Evolutionary conservation across 92 coral and sea anemone genomes (phyloP), one percentile per base, ranked within the genome.

Genomic region (Metridium senile): DNA sequence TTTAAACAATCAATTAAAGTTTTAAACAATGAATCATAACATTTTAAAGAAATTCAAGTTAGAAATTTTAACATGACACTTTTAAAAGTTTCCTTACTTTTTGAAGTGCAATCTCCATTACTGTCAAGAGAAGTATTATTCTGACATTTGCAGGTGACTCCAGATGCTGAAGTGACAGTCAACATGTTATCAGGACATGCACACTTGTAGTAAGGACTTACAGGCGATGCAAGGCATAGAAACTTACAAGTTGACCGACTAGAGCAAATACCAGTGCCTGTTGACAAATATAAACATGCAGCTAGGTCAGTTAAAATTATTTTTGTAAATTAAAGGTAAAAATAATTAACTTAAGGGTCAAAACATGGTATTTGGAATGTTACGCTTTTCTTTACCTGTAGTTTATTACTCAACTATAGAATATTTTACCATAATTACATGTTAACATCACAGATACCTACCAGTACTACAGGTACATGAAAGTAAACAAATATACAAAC

Each of bases 141-240:
- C 10, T 21, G 51, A 51, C 98, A 94, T 62, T 71, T 74, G 62
- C 98, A 94, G 25, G 69, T 65, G 11, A 88, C 72, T 19, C 93
- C 93, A 81, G 84, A 74, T 1, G 85, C 57, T 18, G 82, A 74
- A 1, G 58, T 54, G 28, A 83, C 82, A 26, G 93, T 84, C 33
- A 66, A 53, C 93, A 94, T 88, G 89, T 89, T 90, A 74, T 94
- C 98, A 4, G 93, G 91, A 53, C 98, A 94, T 9, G 98, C 88
- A 59, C 98, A 94, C 25, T 67, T 59, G 85, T 81, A 84, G 30
- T 72, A 68, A 25, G 39, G 76, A 39, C 84, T 33, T 22, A 35
- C 35, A 16, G 94, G 86, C 26, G 89, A 85, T 23, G 95, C 84
- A 1, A 94, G 85, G 71, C 98, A 94, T 65, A 94, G 70, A 52